Conservation (phyloP, 2,113 vertebrate genomes). For the Cacatua alba region DNA sequence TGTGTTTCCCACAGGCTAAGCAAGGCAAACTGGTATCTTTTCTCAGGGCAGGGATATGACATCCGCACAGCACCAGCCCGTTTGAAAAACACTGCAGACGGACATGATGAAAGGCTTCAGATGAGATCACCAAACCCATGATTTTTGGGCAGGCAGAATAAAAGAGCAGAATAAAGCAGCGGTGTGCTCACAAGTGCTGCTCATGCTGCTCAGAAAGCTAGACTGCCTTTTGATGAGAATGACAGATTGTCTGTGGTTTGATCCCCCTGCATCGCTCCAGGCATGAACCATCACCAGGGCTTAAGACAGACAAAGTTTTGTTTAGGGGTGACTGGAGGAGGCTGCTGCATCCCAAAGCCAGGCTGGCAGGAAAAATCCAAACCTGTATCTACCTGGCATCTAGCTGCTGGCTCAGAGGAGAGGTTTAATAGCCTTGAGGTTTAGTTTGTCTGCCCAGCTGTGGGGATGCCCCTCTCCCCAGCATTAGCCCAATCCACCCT, state of each 20-base stretch:
- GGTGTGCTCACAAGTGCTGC: not conserved
- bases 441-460: not conserved
- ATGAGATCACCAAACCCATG: not conserved
- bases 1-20: not conserved
- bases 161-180: not conserved
- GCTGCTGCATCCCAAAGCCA: not conserved
- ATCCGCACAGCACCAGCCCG: not conserved
- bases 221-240: not conserved
- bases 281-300: not conserved
- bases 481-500: not conserved
- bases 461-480: not conserved
- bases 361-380: not conserved
- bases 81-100: not conserved
- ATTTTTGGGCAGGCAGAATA: not conserved
- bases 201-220: not conserved
- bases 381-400: not conserved
- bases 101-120: not conserved
- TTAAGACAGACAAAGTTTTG: not conserved
- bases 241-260: not conserved
- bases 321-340: not conserved
- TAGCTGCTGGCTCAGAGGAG: not conserved
- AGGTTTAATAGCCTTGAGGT: not conserved
- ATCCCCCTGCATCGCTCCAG: accelerated
- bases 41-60: not conserved
- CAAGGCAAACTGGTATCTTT: not conserved